A percentile compares a stretch with the other conserved stretches of the same genome.
Conservation (phyloP, 2,113 vertebrate genomes). For the Nettapus auritus region DNA sequence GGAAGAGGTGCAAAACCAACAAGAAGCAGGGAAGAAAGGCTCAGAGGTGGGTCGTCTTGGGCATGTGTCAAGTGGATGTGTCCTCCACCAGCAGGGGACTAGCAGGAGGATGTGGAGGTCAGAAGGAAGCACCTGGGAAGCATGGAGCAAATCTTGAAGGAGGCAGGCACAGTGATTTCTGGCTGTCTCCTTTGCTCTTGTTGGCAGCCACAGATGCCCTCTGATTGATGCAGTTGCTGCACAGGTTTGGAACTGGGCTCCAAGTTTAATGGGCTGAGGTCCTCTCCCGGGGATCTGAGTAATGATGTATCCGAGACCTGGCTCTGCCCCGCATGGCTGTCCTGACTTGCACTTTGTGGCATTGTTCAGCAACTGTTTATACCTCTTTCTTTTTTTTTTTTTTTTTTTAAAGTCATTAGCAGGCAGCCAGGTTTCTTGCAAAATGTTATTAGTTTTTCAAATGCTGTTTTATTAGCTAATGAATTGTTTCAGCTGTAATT, state of each 20-base stretch:
- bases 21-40: neutral
- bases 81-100: rapidly evolving
- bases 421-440: neutral
- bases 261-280: neutral
- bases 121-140: neutral
- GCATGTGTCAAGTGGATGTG: neutral
- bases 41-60: neutral
- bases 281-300: neutral
- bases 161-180: neutral
- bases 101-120: neutral
- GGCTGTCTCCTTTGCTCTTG: neutral
- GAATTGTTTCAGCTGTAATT: neutral
- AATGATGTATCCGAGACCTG: neutral
- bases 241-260: neutral
- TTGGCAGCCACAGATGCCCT: neutral
- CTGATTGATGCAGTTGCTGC: rapidly evolving
- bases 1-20: neutral
- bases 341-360: neutral
- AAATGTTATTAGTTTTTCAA: neutral
- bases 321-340: neutral
- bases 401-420: neutral
- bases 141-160: neutral
- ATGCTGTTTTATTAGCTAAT: conserved; percentile 1
- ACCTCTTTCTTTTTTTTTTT: neutral
- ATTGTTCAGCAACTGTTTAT: neutral